Evolutionary conservation across 2,797 vertebrate species (phyloP).

Genomic region (Craterocephalus amniculus): DNA sequence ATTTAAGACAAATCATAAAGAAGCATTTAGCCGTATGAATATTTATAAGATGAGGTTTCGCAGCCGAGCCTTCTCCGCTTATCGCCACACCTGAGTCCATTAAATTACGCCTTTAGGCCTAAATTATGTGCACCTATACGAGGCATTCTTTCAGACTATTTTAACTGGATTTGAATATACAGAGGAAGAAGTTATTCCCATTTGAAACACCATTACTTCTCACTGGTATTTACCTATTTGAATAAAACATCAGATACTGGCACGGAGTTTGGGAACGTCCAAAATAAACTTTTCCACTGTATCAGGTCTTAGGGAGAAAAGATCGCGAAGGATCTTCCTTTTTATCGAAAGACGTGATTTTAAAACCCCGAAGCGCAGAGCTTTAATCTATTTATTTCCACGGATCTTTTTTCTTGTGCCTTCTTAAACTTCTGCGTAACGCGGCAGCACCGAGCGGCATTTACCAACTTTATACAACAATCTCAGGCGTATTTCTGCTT

Average conservation of each 20-base stretch:
- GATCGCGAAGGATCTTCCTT: background rate
- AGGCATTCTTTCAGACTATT: constrained; percentile 55
- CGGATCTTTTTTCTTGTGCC: background rate
- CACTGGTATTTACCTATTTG: constrained; percentile 28
- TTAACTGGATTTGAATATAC: constrained; percentile 10
- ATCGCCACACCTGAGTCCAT: constrained; percentile 60
- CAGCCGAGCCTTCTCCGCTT: constrained; percentile 53
- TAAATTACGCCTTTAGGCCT: constrained; percentile 66
- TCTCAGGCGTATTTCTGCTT: background rate
- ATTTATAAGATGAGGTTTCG: constrained; percentile 79
- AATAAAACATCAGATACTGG: constrained; percentile 37
- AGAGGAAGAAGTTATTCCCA: constrained; percentile 7
- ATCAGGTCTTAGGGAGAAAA: background rate
- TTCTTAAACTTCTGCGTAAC: constrained; percentile 17
- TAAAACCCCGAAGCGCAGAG: too few species aligned
- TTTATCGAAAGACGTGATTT: background rate
- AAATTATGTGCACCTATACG: constrained; percentile 60
- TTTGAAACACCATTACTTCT: background rate
- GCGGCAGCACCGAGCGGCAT: background rate
- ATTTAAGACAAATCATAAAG: constrained; percentile 71
- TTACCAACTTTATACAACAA: background rate
- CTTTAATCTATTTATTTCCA: background rate
- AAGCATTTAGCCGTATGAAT: constrained; percentile 76
- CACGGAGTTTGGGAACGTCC: constrained; percentile 7
- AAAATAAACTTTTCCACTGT: background rate